Evolutionary conservation across 2,113 vertebrate genomes (phyloP).

Genomic region (Zosterops hypoxanthus): DNA sequence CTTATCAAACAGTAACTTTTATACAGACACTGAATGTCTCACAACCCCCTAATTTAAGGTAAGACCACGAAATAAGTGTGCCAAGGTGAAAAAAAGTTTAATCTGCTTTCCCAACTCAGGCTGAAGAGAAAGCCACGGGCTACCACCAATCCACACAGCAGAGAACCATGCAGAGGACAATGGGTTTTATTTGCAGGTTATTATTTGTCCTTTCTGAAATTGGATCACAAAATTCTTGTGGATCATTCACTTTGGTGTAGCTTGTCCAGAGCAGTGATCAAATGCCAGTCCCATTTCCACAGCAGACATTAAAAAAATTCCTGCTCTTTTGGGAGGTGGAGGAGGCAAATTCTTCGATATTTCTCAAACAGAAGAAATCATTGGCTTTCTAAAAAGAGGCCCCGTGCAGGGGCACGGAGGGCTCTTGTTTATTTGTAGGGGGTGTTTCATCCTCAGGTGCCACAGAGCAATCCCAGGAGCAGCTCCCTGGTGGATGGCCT

Average conservation of each 20-base stretch:
- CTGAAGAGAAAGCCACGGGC: not conserved
- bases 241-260: not conserved
- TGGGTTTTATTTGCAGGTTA: not conserved
- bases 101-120: not conserved
- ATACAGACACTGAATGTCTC: not conserved
- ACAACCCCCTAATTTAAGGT: not conserved
- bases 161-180: not conserved
- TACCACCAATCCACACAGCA: not conserved
- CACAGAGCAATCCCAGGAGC: not conserved
- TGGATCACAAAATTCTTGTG: not conserved
- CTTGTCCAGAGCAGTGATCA: not conserved
- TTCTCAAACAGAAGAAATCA: not conserved
- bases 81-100: not conserved
- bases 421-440: not conserved
- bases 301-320: not conserved
- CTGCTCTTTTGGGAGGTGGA: not conserved
- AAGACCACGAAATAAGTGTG: not conserved
- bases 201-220: not conserved
- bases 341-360: not conserved
- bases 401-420: fast-evolving
- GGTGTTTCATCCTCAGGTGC: not conserved
- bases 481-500: not conserved
- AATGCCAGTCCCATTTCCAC: not conserved
- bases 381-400: not conserved
- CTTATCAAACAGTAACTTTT: not conserved